Percentiles rank a stretch among this genome's conserved stretches.
These are phyloP conservation scores for Drosophila gunungcola DNA, from an alignment of 1,140 invertebrate species.

Conservation along the genomic window DNA sequence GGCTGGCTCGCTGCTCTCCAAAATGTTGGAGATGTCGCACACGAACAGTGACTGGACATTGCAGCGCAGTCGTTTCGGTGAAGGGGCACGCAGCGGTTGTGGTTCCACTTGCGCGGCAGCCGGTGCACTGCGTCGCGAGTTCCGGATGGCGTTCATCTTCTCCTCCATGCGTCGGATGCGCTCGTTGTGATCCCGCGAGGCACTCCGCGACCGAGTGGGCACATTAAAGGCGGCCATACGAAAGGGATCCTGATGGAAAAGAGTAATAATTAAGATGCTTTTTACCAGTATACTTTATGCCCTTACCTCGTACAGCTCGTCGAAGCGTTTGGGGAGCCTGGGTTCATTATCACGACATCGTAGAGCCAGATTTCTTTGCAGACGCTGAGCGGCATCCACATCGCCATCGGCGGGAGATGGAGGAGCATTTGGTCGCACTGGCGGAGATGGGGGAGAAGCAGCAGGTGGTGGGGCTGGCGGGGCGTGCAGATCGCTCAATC, in stretches of 20 bases:
- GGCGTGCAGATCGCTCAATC: slow-evolving; percentile 71
- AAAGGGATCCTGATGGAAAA: slow-evolving; percentile 67
- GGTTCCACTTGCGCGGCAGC: slow-evolving; percentile 63
- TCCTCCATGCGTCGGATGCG: slow-evolving; percentile 84
- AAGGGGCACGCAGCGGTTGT: slow-evolving; percentile 63
- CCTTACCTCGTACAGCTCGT: slow-evolving; percentile 77
- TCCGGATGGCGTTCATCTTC: slow-evolving; percentile 82
- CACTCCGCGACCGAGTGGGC: slow-evolving; percentile 68
- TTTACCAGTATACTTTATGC: background rate
- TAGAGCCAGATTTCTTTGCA: slow-evolving; percentile 79
- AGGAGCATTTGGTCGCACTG: slow-evolving; percentile 15
- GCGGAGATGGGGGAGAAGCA: slow-evolving; percentile 28
- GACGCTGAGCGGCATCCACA: slow-evolving; percentile 74
- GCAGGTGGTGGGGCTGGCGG: slow-evolving; percentile 32
- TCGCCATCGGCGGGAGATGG: slow-evolving; percentile 52
- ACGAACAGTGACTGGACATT: slow-evolving; percentile 93
- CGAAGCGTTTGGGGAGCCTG: slow-evolving; percentile 77
- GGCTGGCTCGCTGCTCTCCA: slow-evolving; percentile 86
- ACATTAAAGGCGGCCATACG: slow-evolving; percentile 84
- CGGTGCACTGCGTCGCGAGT: slow-evolving; percentile 73
- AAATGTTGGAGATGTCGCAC: slow-evolving; percentile 91
- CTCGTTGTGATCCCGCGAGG: slow-evolving; percentile 80
- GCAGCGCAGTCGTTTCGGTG: slow-evolving; percentile 85
- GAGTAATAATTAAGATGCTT: too few relatives aligned
- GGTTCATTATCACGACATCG: slow-evolving; percentile 81